phyloP scores from a whole-genome alignment of 2,888 invertebrate genomes.

The Lysandra coridon region DNA sequence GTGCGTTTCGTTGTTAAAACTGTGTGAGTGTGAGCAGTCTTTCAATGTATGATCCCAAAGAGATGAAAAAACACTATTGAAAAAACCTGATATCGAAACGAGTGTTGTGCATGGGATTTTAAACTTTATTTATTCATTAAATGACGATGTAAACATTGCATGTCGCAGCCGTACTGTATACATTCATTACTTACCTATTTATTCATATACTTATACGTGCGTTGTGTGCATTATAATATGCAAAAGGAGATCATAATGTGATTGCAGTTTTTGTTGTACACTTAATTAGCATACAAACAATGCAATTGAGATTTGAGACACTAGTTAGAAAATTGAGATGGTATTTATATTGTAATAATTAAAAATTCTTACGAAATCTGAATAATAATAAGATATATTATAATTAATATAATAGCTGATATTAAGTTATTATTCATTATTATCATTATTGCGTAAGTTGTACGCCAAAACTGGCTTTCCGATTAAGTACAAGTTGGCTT shows the following conservation, averaged over 20 bases:
- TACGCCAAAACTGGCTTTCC: too few species aligned
- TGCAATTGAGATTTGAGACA: background rate
- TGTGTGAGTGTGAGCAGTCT: slow-evolving; percentile 36
- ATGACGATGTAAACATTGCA: slow-evolving; percentile 26
- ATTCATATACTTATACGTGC: background rate
- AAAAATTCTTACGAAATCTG: too few species aligned
- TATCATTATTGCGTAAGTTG: too few species aligned
- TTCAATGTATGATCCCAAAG: slow-evolving; percentile 19
- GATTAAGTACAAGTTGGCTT: too few species aligned
- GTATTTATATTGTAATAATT: background rate
- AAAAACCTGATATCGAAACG: slow-evolving; percentile 29
- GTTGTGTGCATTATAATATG: background rate
- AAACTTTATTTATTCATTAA: slow-evolving; percentile 10
- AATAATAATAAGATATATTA: too few species aligned
- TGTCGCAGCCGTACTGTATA: slow-evolving; percentile 7
- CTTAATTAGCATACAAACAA: background rate
- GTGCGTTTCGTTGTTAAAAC: slow-evolving; percentile 49
- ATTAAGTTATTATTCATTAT: too few species aligned
- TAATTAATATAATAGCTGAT: too few species aligned
- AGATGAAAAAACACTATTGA: slow-evolving; percentile 29
- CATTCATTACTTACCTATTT: background rate
- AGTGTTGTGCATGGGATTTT: slow-evolving; percentile 23
- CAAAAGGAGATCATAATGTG: background rate
- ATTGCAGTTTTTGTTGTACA: slow-evolving; percentile 2
- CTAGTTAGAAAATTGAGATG: background rate